Evolutionary conservation across 2,797 vertebrate species (phyloP), one percentile per base, ranked within the genome.

Genomic region (Lophotriccus pileatus): DNA sequence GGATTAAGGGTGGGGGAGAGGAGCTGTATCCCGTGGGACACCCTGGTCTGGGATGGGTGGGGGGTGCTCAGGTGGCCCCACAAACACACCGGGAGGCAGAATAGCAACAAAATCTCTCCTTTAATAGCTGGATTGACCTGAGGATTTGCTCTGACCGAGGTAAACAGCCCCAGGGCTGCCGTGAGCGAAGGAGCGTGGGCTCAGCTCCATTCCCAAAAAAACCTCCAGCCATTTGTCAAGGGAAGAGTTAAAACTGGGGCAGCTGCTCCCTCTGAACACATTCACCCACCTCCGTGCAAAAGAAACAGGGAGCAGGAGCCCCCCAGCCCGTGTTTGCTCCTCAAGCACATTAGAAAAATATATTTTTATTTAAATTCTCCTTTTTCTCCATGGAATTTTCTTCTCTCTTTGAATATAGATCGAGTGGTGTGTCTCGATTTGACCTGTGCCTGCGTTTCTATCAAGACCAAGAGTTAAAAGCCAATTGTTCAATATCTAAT

Each of bases 121-220:
- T 98, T 98, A 98, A 97, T 96, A 68, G 95, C 91, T 70, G 82
- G 90, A 53, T 41, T 94, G 95, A 95, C 97, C 97, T 97, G 97
- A 97, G 97, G 98, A 94, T 95, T 95, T 91, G 79, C 80, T 95
- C 75, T 91, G 95, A 92, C 72, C n/a, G 90, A 92, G 96, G 96
- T 50, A 53, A 32, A 92, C 30, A 93, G 87, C 76, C 79, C 67
- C 9, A 4, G 67, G 77, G 73, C 15, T 15, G 8, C 93, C 47
- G 3, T 1, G 6, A 41, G 56, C 2, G 2, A 19, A 53, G 39
- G 50, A 59, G 41, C 3, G 0, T 2, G 69, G 70, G 46, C 23
- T 55, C 68, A 60, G 47, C 47, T 43, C 27, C 6, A 16, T 70
- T 47, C 86, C 66, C 37, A 16, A 78, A 75, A 22, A 47, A 74